phyloP scores from a whole-genome alignment of 2,797 vertebrate genomes.

The Furcifer pardalis region DNA sequence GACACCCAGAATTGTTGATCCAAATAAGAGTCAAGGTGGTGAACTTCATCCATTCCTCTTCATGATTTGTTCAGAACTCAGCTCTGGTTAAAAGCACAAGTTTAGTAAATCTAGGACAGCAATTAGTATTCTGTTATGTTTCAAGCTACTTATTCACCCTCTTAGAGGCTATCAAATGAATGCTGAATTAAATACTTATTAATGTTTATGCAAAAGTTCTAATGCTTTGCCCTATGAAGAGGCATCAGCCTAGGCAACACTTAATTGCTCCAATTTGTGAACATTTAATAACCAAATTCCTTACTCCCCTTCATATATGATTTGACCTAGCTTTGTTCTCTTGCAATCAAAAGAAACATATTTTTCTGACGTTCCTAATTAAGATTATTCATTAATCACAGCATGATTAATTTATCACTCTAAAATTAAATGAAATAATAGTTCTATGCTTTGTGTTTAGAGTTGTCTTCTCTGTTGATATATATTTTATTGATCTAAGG shows the following conservation, averaged over 20 bases:
- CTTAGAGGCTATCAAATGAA: background rate
- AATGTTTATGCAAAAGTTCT: slow-evolving; percentile 9
- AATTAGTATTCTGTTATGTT: slow-evolving; percentile 7
- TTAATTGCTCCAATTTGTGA: slow-evolving; percentile 27
- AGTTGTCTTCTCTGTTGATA: background rate
- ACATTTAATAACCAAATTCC: slow-evolving; percentile 7
- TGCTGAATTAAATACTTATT: slow-evolving; percentile 13
- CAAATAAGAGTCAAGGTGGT: background rate
- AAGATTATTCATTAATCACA: slow-evolving; percentile 2
- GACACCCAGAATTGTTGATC: background rate
- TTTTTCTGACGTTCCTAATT: slow-evolving; percentile 17
- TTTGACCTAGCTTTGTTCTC: slow-evolving; percentile 17
- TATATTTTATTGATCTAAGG: slow-evolving; percentile 14
- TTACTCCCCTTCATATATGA: slow-evolving; percentile 9
- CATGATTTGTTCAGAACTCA: background rate
- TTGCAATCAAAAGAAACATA: slow-evolving; percentile 7
- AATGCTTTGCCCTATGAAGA: slow-evolving; percentile 9
- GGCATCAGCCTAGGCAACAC: background rate
- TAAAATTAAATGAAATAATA: slow-evolving; percentile 24
- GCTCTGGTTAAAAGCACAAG: background rate
- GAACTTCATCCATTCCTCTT: background rate
- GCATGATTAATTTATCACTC: background rate
- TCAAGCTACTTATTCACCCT: background rate
- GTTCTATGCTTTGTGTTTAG: background rate
- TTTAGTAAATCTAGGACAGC: background rate